These are phyloP conservation scores for Megaceryle maxima DNA, from an alignment of 2,113 vertebrate genomes.

Conservation along the genomic window DNA sequence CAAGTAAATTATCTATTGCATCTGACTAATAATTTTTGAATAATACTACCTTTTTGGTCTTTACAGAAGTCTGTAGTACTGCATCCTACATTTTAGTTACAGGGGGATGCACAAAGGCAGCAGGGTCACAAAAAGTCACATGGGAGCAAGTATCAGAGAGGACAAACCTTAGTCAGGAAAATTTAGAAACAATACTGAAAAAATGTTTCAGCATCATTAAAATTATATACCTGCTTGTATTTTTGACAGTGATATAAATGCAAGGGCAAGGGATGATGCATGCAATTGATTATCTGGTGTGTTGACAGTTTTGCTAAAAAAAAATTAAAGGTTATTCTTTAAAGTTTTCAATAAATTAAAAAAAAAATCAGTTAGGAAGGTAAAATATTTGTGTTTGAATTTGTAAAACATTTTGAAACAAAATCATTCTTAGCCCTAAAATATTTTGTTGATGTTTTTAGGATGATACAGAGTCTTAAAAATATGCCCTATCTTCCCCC, in stretches of 20 bases:
- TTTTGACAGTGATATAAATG: background rate
- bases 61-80: background rate
- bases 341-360: background rate
- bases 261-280: fast-evolving
- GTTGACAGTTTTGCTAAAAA: background rate
- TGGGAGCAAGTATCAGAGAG: background rate
- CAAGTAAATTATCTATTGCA: background rate
- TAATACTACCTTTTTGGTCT: background rate
- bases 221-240: background rate
- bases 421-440: background rate
- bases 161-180: background rate
- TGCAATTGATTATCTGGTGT: background rate
- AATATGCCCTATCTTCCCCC: background rate
- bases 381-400: background rate
- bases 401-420: background rate
- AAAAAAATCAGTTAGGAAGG: background rate
- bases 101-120: background rate
- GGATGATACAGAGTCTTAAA: background rate
- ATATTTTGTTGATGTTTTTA: background rate
- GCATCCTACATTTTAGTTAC: background rate
- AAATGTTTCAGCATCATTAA: background rate
- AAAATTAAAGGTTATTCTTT: background rate
- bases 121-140: background rate
- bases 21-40: background rate
- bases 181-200: background rate